Percentiles rank a stretch among this genome's conserved stretches.
phyloP scores from a whole-genome alignment of 2,888 invertebrate genomes.

The Mantis religiosa region DNA sequence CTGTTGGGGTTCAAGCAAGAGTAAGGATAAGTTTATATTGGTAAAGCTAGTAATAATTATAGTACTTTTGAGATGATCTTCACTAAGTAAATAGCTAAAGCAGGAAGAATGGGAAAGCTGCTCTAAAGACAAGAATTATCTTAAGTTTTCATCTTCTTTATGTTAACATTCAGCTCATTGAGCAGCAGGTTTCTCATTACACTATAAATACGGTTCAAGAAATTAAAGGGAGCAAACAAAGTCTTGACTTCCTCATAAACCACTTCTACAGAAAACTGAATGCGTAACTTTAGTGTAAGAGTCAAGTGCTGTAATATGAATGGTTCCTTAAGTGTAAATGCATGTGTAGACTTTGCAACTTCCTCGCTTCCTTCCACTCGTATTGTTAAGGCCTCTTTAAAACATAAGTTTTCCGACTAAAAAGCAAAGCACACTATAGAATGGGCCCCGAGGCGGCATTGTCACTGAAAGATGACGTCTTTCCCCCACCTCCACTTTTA shows the following conservation, averaged over 20 bases:
- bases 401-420: neutral
- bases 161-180: neutral
- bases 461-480: neutral
- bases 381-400: neutral
- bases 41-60: no score
- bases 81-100: neutral
- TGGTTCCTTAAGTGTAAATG: neutral
- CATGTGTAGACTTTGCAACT: neutral
- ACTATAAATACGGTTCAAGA: neutral
- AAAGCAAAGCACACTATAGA: neutral
- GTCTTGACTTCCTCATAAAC: neutral
- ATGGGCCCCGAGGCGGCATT: neutral
- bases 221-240: neutral
- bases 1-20: no score
- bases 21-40: no score
- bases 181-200: neutral
- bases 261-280: neutral
- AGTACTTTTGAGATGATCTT: no score
- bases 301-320: neutral
- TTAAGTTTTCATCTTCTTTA: neutral
- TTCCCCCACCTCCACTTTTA: neutral
- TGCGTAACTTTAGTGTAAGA: neutral
- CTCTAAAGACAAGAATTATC: no score
- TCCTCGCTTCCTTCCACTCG: neutral
- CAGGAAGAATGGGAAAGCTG: no score